Conservation (phyloP, 92 coral and sea anemone genomes). For the Meandrina meandrites region DNA sequence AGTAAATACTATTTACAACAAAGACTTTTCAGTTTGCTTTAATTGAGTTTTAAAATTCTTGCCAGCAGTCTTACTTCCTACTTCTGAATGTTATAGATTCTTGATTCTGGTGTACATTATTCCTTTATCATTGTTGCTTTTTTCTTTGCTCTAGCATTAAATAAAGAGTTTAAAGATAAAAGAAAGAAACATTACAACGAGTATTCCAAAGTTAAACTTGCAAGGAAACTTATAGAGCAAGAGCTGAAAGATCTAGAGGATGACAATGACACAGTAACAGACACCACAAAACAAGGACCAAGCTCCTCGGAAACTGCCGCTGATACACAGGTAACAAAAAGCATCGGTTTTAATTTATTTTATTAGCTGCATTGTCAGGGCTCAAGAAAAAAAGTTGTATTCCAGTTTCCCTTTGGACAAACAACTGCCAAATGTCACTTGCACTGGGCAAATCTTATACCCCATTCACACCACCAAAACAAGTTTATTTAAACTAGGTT, state of each 20-base stretch:
- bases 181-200: conserved; percentile 93
- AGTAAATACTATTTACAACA: no score
- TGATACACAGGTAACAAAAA: conserved; percentile 61
- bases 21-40: no score
- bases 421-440: no score
- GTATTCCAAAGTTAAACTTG: conserved; percentile 82
- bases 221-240: conserved; percentile 91
- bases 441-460: no score
- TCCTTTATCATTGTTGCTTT: not conserved
- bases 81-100: no score
- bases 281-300: conserved; percentile 29
- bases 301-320: conserved; percentile 37
- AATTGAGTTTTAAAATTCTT: no score
- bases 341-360: not conserved
- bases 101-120: not conserved
- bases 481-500: no score
- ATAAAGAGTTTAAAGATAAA: conserved; percentile 72
- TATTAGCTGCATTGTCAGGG: no score
- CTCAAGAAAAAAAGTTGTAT: no score
- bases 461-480: no score
- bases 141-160: conserved; percentile 50
- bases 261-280: conserved; percentile 51
- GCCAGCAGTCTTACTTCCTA: no score
- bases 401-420: no score
- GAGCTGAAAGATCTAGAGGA: conserved; percentile 90